phyloP scores from a whole-genome alignment of 2,797 vertebrate genomes.

The Antennarius maculatus region DNA sequence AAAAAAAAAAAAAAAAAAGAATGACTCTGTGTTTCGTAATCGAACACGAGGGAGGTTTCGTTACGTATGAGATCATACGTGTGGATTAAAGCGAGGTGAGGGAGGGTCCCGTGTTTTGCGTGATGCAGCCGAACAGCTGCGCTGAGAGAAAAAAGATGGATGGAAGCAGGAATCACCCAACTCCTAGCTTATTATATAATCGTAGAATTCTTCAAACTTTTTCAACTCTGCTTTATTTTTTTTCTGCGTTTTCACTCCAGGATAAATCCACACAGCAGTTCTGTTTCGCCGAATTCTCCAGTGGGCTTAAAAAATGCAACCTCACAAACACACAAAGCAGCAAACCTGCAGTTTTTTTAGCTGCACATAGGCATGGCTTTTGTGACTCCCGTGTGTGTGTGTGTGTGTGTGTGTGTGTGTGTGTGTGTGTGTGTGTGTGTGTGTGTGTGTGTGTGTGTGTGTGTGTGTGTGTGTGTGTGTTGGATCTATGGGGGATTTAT shows the following conservation, averaged over 20 bases:
- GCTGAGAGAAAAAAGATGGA: neutral
- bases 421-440: slow-evolving; percentile 5
- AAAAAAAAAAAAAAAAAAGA: neutral
- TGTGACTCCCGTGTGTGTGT: slow-evolving; percentile 7
- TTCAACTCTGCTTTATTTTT: neutral
- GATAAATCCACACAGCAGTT: slow-evolving; percentile 60
- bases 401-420: neutral
- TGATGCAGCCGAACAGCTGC: slow-evolving; percentile 52
- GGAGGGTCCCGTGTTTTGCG: slow-evolving; percentile 9
- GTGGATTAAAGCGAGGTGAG: slow-evolving; percentile 24
- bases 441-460: neutral
- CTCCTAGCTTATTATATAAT: slow-evolving; percentile 58
- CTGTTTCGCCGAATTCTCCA: slow-evolving; percentile 55
- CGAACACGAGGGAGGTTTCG: slow-evolving; percentile 13
- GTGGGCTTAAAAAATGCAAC: slow-evolving; percentile 48
- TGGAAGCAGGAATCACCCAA: slow-evolving; percentile 30
- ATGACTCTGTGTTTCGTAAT: slow-evolving; percentile 2
- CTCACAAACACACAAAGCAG: slow-evolving; percentile 35
- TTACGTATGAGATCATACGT: slow-evolving; percentile 30
- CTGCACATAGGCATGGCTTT: slow-evolving; percentile 43
- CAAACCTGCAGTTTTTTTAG: slow-evolving; percentile 21
- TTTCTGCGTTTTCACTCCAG: slow-evolving; percentile 19
- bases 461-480: slow-evolving; percentile 1
- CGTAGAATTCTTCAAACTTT: slow-evolving; percentile 36
- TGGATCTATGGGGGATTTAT: slow-evolving; percentile 1